Evolutionary conservation across 2,113 vertebrate species (phyloP), one percentile per base, ranked within the genome.

Genomic region (Mola mola): DNA sequence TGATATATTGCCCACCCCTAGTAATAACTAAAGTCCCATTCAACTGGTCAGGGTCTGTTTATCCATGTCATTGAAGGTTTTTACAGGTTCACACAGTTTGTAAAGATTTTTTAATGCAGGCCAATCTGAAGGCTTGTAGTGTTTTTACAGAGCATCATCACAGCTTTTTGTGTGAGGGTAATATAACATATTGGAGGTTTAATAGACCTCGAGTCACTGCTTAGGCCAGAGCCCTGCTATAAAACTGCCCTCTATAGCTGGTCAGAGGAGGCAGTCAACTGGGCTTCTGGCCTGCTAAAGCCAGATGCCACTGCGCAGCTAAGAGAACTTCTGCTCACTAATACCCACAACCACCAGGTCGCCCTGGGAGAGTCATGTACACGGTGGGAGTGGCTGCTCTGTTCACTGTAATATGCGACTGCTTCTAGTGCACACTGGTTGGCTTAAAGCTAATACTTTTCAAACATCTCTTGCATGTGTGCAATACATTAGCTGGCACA

Each of bases 151-250:
- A 80, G 85, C 81, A 66, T 53, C 81, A 78, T 83, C 72, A 73
- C 69, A 61, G 68, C 76, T 75, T 71, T 75, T 84, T 78, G 81
- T 76, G 72, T 71, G 84, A 75, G 79, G 72, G 53, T 75, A 71
- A 73, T 75, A 77, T 78, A 89, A 78, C 85, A 89, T 79, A 83
- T 77, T 88, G 87, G 82, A 84, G 77, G 85, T 92, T 91, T 91
- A 91, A 87, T 86, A 78, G 86, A 62, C 57, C 74, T 28, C 41
- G 76, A 86, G 81, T 87, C 86, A 85, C 86, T 84, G 86, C 70
- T 81, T 68, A 70, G 77, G 80, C 82, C 79, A 63, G 72, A 84
- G 78, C 38, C 4, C 53, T 66, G 81, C 87, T 75, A 80, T 89
- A 91, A 90, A 90, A 86, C 53, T 22, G 49, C 38, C 62, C 66